Percentiles rank a stretch among this genome's conserved stretches.
Evolutionary conservation across 1,140 invertebrate species (phyloP).

Genomic region (Aphaenogaster floridana): DNA sequence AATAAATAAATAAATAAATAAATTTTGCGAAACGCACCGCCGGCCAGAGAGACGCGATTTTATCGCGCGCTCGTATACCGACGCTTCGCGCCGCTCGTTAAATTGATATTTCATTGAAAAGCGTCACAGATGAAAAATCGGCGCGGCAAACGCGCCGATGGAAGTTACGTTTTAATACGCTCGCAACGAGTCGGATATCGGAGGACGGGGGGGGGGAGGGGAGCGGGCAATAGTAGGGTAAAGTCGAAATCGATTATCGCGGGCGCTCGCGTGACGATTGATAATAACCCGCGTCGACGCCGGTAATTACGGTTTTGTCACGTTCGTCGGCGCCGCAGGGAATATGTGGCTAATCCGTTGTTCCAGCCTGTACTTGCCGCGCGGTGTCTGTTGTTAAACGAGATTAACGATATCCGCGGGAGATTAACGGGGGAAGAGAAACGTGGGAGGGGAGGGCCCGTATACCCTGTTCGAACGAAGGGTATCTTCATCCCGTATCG

Average conservation of each 20-base stretch:
- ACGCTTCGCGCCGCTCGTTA: slow-evolving; percentile 22
- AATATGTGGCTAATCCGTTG: slow-evolving; percentile 74
- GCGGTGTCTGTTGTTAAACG: slow-evolving; percentile 72
- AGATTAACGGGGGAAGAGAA: slow-evolving; percentile 48
- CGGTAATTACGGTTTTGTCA: slow-evolving; percentile 78
- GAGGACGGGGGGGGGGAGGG: too few species aligned
- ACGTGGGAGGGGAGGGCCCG: background rate
- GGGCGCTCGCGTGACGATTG: slow-evolving; percentile 74
- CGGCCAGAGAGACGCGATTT: slow-evolving; percentile 2
- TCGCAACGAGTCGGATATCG: slow-evolving; percentile 20
- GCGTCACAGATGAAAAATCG: slow-evolving; percentile 35
- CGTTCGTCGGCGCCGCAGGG: slow-evolving; percentile 73
- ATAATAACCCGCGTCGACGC: slow-evolving; percentile 76
- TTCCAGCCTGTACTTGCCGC: slow-evolving; percentile 70
- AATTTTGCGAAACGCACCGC: background rate
- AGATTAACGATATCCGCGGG: slow-evolving; percentile 60
- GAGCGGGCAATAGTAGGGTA: slow-evolving; percentile 19
- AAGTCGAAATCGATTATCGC: slow-evolving; percentile 77
- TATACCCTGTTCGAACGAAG: slow-evolving; percentile 10
- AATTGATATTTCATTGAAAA: slow-evolving; percentile 43
- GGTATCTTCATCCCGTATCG: slow-evolving; percentile 30
- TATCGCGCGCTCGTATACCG: slow-evolving; percentile 16
- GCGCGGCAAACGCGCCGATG: slow-evolving; percentile 19
- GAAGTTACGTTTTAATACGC: slow-evolving; percentile 63
- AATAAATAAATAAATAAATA: slow-evolving; percentile 40